phyloP scores from a whole-genome alignment of 2,888 invertebrate genomes.

The Leucania comma region DNA sequence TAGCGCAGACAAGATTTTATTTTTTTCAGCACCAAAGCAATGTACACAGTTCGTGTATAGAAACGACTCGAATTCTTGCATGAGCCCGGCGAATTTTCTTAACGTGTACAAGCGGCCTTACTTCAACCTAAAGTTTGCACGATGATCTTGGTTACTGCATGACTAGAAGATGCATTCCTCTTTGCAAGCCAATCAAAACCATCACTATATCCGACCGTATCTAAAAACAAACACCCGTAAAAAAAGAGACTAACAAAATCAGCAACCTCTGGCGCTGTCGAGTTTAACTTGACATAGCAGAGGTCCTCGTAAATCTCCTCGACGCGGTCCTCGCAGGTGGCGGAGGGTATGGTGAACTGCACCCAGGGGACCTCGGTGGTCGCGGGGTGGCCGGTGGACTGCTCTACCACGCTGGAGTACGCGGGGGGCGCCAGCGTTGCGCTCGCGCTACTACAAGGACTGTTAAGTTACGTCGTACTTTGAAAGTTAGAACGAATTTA shows the following conservation, averaged over 20 bases:
- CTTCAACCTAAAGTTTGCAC: neutral
- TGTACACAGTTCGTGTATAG: too few relatives aligned
- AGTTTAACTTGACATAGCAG: constrained; percentile 96
- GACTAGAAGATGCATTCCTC: neutral
- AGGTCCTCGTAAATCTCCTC: constrained; percentile 97
- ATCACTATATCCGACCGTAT: constrained; percentile 41
- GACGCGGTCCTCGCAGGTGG: constrained; percentile 92
- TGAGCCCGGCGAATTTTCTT: too few relatives aligned
- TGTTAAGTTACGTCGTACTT: constrained; percentile 54
- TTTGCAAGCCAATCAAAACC: neutral
- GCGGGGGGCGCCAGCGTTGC: constrained; percentile 77
- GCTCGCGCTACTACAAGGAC: constrained; percentile 77
- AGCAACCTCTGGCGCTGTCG: constrained; percentile 92
- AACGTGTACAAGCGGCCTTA: too few relatives aligned
- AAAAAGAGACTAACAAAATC: constrained; percentile 55
- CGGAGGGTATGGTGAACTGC: constrained; percentile 92
- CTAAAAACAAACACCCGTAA: constrained; percentile 34
- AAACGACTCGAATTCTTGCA: too few relatives aligned
- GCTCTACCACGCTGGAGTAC: constrained; percentile 70
- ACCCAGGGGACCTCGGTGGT: constrained; percentile 91
- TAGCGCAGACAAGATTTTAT: too few relatives aligned
- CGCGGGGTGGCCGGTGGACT: constrained; percentile 68
- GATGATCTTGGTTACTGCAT: neutral
- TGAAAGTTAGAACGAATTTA: constrained; percentile 31
- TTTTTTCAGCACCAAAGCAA: too few relatives aligned